phyloP scores from a whole-genome alignment of 2,797 vertebrate genomes.

The Clarias laeviceps region DNA sequence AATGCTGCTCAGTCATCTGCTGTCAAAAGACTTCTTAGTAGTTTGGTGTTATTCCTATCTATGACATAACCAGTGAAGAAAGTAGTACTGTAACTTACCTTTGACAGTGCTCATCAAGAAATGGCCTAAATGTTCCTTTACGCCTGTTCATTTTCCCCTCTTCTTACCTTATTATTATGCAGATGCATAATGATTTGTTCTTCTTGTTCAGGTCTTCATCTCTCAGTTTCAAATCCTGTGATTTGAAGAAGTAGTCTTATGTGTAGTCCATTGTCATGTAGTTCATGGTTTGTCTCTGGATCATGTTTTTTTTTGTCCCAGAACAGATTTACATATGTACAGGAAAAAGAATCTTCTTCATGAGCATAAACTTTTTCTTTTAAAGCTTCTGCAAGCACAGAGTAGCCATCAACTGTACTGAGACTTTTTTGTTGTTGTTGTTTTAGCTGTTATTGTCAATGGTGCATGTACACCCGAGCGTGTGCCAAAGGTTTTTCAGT shows the following conservation, averaged over 20 bases:
- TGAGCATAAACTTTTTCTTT: slow-evolving; percentile 4
- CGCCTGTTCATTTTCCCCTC: slow-evolving; percentile 25
- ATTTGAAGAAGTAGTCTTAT: slow-evolving; percentile 19
- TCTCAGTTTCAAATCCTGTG: slow-evolving; percentile 25
- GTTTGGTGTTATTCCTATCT: slow-evolving; percentile 52
- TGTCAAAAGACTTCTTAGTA: slow-evolving; percentile 33
- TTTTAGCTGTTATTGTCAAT: not conserved
- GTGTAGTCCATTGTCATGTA: slow-evolving; percentile 1
- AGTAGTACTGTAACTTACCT: slow-evolving; percentile 46
- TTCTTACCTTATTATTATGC: slow-evolving; percentile 64
- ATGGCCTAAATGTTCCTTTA: slow-evolving; percentile 34
- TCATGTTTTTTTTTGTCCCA: not conserved
- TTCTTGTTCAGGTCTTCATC: not conserved
- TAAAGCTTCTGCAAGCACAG: slow-evolving; percentile 31
- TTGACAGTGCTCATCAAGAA: slow-evolving; percentile 41
- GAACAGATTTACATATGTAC: slow-evolving; percentile 26
- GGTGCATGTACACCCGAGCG: slow-evolving; percentile 16
- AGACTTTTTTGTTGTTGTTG: not conserved
- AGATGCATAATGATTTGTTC: slow-evolving; percentile 43
- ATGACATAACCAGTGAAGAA: slow-evolving; percentile 12
- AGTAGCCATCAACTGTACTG: slow-evolving; percentile 31
- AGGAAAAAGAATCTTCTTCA: slow-evolving; percentile 26
- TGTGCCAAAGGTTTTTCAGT: not conserved
- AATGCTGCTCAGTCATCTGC: slow-evolving; percentile 37
- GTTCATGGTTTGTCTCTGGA: not conserved